These are phyloP conservation scores for Acanthisitta chloris DNA, from an alignment of 2,113 vertebrate genomes.

Conservation along the genomic window DNA sequence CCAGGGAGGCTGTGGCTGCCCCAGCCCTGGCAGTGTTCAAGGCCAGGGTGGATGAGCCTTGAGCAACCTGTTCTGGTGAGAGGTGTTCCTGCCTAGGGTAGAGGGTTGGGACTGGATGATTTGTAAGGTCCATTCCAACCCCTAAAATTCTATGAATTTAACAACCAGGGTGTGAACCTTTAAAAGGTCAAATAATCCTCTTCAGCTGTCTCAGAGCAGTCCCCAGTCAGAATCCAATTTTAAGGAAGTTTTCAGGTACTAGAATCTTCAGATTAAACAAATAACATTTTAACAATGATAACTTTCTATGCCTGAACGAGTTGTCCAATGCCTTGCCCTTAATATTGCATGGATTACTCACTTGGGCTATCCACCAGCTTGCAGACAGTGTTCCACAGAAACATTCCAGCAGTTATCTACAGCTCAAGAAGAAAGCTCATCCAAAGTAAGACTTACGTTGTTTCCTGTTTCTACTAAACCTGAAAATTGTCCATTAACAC, in stretches of 20 bases:
- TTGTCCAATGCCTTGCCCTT: background rate
- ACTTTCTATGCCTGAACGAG: background rate
- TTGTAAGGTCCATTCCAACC: too few species aligned
- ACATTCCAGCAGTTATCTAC: background rate
- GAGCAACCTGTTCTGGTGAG: too few species aligned
- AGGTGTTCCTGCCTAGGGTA: too few species aligned
- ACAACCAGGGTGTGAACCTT: background rate
- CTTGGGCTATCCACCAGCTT: background rate
- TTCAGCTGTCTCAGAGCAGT: background rate
- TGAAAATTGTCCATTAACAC: background rate
- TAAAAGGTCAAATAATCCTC: background rate
- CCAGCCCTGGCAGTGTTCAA: too few species aligned
- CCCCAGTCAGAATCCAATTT: background rate
- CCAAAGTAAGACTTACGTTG: background rate
- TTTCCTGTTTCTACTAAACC: background rate
- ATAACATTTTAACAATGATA: background rate
- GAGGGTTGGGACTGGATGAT: too few species aligned
- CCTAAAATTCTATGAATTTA: too few species aligned
- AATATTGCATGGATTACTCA: background rate
- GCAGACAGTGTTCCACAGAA: background rate
- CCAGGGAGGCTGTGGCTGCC: too few species aligned
- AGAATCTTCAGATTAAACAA: background rate
- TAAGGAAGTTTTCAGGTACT: background rate
- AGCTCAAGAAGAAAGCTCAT: background rate
- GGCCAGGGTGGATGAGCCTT: too few species aligned